Conservation (phyloP, 2,888 invertebrate genomes). For the Tetheella fluctuosa region DNA sequence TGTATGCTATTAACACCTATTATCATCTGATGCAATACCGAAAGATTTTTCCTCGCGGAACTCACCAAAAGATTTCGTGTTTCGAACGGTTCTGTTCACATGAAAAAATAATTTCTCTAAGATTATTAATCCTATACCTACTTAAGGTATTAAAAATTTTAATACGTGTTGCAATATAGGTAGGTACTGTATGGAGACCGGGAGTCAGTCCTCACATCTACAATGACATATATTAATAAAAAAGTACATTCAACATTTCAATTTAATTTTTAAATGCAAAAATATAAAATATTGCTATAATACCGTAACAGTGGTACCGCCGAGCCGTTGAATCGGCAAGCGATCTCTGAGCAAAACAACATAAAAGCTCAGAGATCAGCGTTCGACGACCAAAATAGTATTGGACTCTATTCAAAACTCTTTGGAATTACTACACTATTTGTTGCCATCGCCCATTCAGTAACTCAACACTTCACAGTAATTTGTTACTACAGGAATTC, state of each 20-base stretch:
- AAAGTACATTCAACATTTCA: background rate
- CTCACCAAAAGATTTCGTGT: background rate
- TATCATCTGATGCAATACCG: background rate
- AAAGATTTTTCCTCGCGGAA: background rate
- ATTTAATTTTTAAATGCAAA: conserved; percentile 23
- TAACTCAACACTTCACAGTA: conserved; percentile 73
- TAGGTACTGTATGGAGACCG: too few relatives aligned
- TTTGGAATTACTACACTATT: conserved; percentile 81
- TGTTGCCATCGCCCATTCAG: conserved; percentile 79
- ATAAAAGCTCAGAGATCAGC: conserved; percentile 71
- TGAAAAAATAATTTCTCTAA: too few relatives aligned
- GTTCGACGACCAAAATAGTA: conserved; percentile 77
- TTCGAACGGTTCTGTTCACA: too few relatives aligned
- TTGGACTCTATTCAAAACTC: conserved; percentile 83
- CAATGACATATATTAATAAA: background rate
- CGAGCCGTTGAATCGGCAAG: conserved; percentile 58
- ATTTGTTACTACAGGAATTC: conserved; percentile 72
- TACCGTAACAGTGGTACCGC: conserved; percentile 33
- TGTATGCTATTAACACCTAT: too few relatives aligned
- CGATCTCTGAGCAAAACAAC: conserved; percentile 66
- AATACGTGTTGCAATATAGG: too few relatives aligned
- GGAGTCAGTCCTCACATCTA: too few relatives aligned
- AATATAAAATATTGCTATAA: conserved; percentile 38
- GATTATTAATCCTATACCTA: too few relatives aligned
- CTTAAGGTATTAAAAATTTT: too few relatives aligned